Base-by-base conservation (phyloP, 2,888 invertebrate genomes). In the Papilio demoleus region DNA sequence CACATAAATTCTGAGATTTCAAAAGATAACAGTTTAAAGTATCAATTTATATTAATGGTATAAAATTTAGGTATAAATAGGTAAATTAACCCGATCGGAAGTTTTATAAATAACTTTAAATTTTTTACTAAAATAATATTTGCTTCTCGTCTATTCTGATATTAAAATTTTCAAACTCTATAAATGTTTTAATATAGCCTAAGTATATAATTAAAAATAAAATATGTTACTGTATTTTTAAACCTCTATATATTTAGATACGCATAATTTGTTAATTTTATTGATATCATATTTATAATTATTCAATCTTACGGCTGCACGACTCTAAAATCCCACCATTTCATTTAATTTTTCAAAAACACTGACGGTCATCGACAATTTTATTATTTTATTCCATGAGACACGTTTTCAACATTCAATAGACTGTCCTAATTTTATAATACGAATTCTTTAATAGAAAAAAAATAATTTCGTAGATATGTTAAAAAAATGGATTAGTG, bases 111-210 rank as follows among this genome's bases (percentile, higher is more conserved):
- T 31, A 31, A 9, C 17, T 31, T 8, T n/a, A 53, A 53, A 31
- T 9, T 17, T 22, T 22, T 47, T 47, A 11, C 3, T 47, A 47
- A 47, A 47, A 9, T 42, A 50, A 8, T 31, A 31, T 53, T 53
- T 53, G n/a, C 2, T 31, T 31, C 27, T 27, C 53, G 27, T 27
- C 50, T 53, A 27, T 31, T 24, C 2, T 2, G n/a, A 31, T 9
- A 2, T 53, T 53, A 27, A 22, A 47, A 5, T 8, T 27, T 3
- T 50, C 8, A 27, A 27, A 50, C n/a, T 27, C 53, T 53, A 53
- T 53, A n/a, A 53, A 53, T 50, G 14, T 27, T 50, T 27, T 14
- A 53, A 53, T 27, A 53, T 53, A 27, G 53, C 53, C 8, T 53
- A 27, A n/a, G n/a, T 53, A 53, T 27, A n/a, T 31, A 27, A 53